Evolutionary conservation across 2,888 invertebrate species (phyloP), one percentile per base, ranked within the genome.

Genomic region (Poecilus cupreus): DNA sequence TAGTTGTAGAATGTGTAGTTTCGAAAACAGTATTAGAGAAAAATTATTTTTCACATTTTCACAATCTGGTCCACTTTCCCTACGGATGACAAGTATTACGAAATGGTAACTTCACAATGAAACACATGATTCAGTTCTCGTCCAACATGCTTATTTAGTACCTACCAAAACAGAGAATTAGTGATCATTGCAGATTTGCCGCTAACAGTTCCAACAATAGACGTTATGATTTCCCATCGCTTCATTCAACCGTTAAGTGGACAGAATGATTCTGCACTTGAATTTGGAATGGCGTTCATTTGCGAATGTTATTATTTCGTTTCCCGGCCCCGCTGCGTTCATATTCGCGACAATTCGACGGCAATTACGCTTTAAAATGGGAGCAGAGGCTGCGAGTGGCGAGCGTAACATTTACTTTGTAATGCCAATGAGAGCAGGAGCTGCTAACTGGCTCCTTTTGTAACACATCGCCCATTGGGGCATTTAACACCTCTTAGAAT

Each of bases 281-380:
- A 20, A 6, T 10, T n/a, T 51, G 20, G 18, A 51, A 16, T 8
- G 18, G 51, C 18, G 20, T 51, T 20, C 51, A 51, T 51, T 51
- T 51, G 51, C 51, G 51, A 51, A 51, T 51, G 51, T 51, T 51
- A 51, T 51, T 51, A 51, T 51, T 51, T 20, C 51, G 51, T 51
- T 51, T 51, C 16, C 51, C 51, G 51, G 16, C 13, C 51, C 13
- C 1, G 16, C 5, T 13, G 18, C 51, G 51, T 51, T 18, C 51
- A 51, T 51, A 51, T 51, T 51, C 16, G 51, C 51, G 51, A 51
- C 51, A 51, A 51, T 51, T 51, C 51, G 18, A 16, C 20, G 2
- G 51, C 51, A 51, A 51, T 51, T 51, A 18, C 18, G 18, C 13
- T 51, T 51, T 51, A 51, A 51, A 51, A 51, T 51, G 20, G 18